Conservation (phyloP, 2,888 invertebrate genomes). For the Rhabditophanes sp. region DNA sequence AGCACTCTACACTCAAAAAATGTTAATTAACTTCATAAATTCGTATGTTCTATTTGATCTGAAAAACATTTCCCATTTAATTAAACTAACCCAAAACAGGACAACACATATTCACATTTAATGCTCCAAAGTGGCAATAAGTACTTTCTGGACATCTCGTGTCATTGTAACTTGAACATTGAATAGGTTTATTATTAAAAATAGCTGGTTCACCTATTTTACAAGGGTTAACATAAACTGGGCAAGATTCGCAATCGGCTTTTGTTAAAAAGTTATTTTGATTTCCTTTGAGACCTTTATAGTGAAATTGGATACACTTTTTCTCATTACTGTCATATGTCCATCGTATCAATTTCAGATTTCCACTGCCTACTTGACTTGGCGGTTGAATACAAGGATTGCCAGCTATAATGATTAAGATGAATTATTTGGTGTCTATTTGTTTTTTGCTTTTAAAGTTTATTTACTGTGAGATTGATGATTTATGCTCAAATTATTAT, state of each 20-base stretch:
- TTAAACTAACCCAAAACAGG: background rate
- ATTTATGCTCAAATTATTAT: too few species aligned
- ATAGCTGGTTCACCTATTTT: conserved; percentile 24
- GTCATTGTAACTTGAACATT: conserved; percentile 12
- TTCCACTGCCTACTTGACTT: conserved; percentile 23
- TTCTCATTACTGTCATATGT: conserved; percentile 20
- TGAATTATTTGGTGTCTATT: too few species aligned
- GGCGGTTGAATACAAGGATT: conserved; percentile 31
- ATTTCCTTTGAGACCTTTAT: conserved; percentile 26
- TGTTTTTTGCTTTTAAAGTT: too few species aligned
- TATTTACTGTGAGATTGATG: too few species aligned
- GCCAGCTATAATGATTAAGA: conserved; percentile 16
- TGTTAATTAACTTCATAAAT: too few species aligned
- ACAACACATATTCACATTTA: conserved; percentile 1
- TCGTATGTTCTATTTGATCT: too few species aligned
- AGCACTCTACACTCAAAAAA: too few species aligned
- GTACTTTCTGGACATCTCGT: conserved; percentile 21
- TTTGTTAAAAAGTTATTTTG: conserved; percentile 29
- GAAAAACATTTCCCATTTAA: too few species aligned
- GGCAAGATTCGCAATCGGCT: conserved; percentile 25
- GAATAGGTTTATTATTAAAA: conserved; percentile 13
- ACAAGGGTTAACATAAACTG: conserved; percentile 36
- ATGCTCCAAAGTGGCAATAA: conserved; percentile 35
- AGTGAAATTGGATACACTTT: conserved; percentile 22
- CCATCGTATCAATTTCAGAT: conserved; percentile 25